Evolutionary conservation across 2,888 invertebrate genomes (phyloP).

Genomic region (Brachypterus glaber): DNA sequence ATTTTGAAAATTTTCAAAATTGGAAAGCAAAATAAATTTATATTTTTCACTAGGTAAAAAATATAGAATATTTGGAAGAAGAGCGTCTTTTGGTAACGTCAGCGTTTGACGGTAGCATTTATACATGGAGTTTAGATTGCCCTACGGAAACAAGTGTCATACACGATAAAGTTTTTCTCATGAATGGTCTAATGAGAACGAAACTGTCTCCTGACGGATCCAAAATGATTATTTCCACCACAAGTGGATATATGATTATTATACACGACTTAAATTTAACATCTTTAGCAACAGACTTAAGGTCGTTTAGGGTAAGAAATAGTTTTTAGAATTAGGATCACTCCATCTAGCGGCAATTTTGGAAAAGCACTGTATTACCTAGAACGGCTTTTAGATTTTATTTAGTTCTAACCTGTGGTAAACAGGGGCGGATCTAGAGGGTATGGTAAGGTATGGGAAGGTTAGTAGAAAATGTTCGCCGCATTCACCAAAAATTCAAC

Average conservation of each 20-base stretch:
- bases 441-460: no score
- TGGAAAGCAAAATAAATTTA: no score
- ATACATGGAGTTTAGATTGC: constrained; percentile 89
- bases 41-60: constrained; percentile 50
- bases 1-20: no score
- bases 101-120: constrained; percentile 87
- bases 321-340: no score
- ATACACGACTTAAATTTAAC: constrained; percentile 80
- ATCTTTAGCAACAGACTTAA: constrained; percentile 68
- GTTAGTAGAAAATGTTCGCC: no score
- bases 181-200: constrained; percentile 77
- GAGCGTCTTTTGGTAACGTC: constrained; percentile 81
- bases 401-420: no score
- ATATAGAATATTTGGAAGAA: constrained; percentile 82
- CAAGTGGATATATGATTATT: constrained; percentile 80
- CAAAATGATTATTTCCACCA: constrained; percentile 85
- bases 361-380: no score
- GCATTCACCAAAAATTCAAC: no score
- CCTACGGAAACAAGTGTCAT: constrained; percentile 68
- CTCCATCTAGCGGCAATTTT: no score
- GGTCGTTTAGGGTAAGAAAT: constrained; percentile 72
- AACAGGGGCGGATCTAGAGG: no score
- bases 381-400: no score
- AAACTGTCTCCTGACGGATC: constrained; percentile 75
- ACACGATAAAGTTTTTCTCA: constrained; percentile 76